Evolutionary conservation across 35 echinoderm and acorn worm species (phyloP).

Genomic region (Nesometra sesokonis): DNA sequence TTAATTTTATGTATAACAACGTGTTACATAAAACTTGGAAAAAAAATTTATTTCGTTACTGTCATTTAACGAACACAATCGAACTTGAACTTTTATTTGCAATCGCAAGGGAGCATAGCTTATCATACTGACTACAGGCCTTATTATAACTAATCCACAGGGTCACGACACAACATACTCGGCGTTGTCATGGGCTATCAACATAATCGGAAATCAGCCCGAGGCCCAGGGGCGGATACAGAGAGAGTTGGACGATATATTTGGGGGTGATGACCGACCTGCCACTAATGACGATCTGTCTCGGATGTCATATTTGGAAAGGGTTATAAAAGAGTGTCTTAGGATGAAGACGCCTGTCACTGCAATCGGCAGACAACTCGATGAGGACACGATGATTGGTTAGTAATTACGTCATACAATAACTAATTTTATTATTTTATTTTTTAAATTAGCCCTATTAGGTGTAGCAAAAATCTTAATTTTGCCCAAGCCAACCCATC

Average conservation of each 20-base stretch:
- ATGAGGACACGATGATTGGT: background rate
- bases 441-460: too few relatives aligned
- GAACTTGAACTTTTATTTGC: too few relatives aligned
- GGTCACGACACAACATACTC: constrained; percentile 67
- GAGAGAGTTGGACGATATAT: constrained; percentile 45
- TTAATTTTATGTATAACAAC: too few relatives aligned
- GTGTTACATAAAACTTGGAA: too few relatives aligned
- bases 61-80: too few relatives aligned
- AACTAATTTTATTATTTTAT: too few relatives aligned
- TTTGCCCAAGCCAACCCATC: too few relatives aligned
- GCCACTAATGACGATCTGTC: background rate
- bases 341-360: background rate
- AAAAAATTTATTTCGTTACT: too few relatives aligned
- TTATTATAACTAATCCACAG: constrained; percentile 5
- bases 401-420: background rate
- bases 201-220: constrained; percentile 42
- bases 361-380: background rate
- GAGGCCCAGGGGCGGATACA: constrained; percentile 46
- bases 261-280: constrained; percentile 7
- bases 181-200: constrained; percentile 34
- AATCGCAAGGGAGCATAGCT: too few relatives aligned
- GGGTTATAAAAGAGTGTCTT: background rate
- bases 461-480: too few relatives aligned
- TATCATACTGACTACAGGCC: background rate
- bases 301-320: background rate